Conservation (phyloP, 2,888 invertebrate species). For the Didymodactylos carnosus region DNA sequence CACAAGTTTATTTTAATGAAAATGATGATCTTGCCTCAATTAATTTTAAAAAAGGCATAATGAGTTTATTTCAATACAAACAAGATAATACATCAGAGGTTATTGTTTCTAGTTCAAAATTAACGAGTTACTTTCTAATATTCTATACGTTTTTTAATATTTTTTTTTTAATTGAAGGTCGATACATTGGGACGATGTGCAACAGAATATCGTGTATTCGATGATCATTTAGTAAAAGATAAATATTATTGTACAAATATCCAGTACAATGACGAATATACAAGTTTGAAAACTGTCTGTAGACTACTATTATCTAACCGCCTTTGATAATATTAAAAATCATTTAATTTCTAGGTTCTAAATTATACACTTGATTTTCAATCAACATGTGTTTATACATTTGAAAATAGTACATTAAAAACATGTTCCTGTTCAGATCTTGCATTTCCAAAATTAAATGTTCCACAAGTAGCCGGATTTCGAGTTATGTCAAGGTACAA, state of each 20-base stretch:
- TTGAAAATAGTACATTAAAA: not conserved
- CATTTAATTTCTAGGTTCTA: not conserved
- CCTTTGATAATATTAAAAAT: not conserved
- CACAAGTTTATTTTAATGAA: not conserved
- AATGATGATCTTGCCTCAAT: not conserved
- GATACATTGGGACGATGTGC: not conserved
- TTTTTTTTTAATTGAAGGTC: too few species aligned
- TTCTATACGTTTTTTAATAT: too few species aligned
- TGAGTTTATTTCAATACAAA: not conserved
- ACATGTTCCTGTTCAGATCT: not conserved
- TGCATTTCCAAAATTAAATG: not conserved
- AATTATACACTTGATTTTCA: not conserved
- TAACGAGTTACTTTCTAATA: too few species aligned
- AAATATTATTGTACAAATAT: not conserved
- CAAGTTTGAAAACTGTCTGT: not conserved
- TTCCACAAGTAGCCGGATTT: not conserved
- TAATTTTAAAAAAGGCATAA: not conserved
- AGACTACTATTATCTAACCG: too few species aligned
- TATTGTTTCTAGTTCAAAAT: too few species aligned
- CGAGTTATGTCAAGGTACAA: not conserved
- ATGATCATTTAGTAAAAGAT: not conserved
- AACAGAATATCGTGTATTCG: not conserved
- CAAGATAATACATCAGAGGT: not conserved
- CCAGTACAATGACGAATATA: not conserved
- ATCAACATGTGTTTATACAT: not conserved